Evolutionary conservation across 2,113 vertebrate genomes (phyloP), one percentile per base, ranked within the genome.

Genomic region (Phalacrocorax carbo): DNA sequence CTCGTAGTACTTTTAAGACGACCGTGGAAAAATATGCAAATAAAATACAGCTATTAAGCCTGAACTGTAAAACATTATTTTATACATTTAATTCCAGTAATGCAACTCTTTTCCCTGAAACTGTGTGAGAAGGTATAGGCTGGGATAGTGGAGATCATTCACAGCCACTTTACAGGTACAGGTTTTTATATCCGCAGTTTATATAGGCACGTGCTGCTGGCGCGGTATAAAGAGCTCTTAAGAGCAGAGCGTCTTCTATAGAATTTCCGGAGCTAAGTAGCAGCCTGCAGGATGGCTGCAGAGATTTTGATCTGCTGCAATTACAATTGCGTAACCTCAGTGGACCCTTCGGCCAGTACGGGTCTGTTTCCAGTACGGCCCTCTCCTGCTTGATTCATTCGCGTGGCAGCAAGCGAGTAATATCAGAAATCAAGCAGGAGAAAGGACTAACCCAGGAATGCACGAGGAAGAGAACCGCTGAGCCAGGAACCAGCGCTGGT

Each of bases 381-480:
- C 42, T 49, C 51, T 62, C 9, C 70, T 48, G 44, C 52, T 15
- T 3, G 44, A 8, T 34, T 77, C 72, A 5, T 27, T 83, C 51
- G 32, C 0, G 0, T 25, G 57, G 69, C 84, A 70, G 81, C 64
- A 40, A 23, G 49, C 3, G 69, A 29, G 77, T 5, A 7, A 19
- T 20, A 5, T 5, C 48, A 51, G 73, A 46, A 49, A 19, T 2
- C n/a, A 26, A 58, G 52, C 27, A 18, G 61, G 57, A 73, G 55
- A 10, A 46, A 4, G 38, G 40, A 4, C 40, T 13, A 18, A 15
- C 29, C 64, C 22, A 1, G 2, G 32, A 0, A 4, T 1, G 27
- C 27, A 11, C 0, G 2, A 25, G 65, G 51, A 17, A 44, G 36
- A 6, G 5, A 4, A 34, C 38, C 26, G 1, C 15, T 15, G 54